Conservation (phyloP, 92 coral and sea anemone genomes). For the Porites cylindrica region DNA sequence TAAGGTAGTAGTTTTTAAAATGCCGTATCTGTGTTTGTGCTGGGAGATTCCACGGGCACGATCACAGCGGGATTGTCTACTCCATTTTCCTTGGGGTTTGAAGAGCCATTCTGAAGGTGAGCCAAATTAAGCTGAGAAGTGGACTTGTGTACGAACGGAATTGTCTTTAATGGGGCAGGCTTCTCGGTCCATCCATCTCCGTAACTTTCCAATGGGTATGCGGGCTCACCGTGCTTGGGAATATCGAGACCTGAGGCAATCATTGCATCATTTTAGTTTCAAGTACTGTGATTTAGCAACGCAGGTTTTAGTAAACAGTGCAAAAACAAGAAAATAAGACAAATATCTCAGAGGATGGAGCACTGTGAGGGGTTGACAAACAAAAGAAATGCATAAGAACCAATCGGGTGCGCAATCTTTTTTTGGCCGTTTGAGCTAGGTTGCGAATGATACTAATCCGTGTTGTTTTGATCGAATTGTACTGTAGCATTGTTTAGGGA, state of each 20-base stretch:
- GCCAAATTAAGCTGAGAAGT: slow-evolving; percentile 1
- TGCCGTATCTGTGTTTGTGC: background rate
- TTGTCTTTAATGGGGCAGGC: background rate
- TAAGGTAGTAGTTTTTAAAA: background rate
- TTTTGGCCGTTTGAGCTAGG: too few species aligned
- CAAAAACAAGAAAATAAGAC: too few species aligned
- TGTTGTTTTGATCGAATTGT: too few species aligned
- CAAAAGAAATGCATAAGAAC: too few species aligned
- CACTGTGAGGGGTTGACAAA: too few species aligned
- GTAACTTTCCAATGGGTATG: slow-evolving; percentile 88
- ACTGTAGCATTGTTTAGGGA: too few species aligned
- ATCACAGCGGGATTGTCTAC: background rate
- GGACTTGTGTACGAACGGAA: background rate
- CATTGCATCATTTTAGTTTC: background rate
- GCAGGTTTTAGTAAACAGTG: too few species aligned
- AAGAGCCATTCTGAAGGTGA: background rate
- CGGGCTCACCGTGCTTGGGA: slow-evolving; percentile 97
- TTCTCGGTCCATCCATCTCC: slow-evolving; percentile 85
- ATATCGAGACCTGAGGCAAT: slow-evolving; percentile 82
- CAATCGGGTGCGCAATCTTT: too few species aligned
- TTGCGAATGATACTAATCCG: too few species aligned
- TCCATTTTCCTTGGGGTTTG: background rate
- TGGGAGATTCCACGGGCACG: slow-evolving; percentile 5
- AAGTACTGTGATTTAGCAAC: too few species aligned
- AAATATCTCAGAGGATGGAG: too few species aligned